Evolutionary conservation across 2,797 vertebrate genomes (phyloP).

Genomic region (Eleutherodactylus coqui): DNA sequence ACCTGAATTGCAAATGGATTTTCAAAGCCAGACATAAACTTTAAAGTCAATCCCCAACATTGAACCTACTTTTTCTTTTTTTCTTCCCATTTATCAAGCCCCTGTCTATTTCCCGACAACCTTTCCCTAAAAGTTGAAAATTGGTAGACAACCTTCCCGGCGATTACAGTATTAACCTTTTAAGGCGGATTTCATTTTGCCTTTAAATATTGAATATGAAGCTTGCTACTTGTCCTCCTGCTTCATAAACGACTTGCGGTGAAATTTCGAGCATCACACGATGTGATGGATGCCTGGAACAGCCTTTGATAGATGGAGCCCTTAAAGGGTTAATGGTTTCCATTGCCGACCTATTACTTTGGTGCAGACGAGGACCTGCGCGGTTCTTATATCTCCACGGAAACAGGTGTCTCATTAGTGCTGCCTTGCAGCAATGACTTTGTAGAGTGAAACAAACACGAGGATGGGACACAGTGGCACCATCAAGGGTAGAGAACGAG

Average conservation of each 20-base stretch:
- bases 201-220: background rate
- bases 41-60: background rate
- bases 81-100: background rate
- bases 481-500: constrained; percentile 71
- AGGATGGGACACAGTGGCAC: constrained; percentile 67
- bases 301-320: background rate
- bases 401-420: constrained; percentile 71
- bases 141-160: background rate
- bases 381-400: constrained; percentile 63
- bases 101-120: background rate
- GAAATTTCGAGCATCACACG: background rate
- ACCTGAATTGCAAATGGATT: background rate
- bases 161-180: background rate
- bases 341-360: constrained; percentile 37
- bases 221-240: background rate
- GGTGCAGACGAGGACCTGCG: constrained; percentile 16
- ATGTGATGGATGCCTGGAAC: background rate
- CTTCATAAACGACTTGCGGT: background rate
- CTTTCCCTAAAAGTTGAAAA: background rate
- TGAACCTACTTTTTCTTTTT: background rate
- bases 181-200: background rate
- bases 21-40: too few relatives aligned
- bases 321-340: constrained; percentile 28
- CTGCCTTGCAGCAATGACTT: constrained; percentile 70
- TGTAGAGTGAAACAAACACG: constrained; percentile 67